Base-by-base conservation (phyloP, 2,888 invertebrate species). In the Malthinus seriepunctatus region DNA sequence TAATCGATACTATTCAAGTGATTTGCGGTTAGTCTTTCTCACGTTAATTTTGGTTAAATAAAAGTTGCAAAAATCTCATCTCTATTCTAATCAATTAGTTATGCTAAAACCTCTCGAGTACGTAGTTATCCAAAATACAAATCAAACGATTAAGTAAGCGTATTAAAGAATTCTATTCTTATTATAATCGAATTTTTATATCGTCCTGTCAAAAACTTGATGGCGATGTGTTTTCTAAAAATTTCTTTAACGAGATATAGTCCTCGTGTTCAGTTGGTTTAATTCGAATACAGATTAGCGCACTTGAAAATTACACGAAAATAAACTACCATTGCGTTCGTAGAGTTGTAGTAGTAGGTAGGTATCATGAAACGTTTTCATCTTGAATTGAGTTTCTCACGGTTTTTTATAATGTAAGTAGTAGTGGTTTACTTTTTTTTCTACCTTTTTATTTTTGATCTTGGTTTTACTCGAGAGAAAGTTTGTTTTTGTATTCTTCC, bases 281-380 rank as follows among this genome's bases (percentile, higher is more conserved):
- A 61, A 45, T 55, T 48, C 56, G 57, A 65, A 67, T 63, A 56
- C 59, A 14, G 54, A 63, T 63, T 59, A 63, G 60, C 51, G 61
- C 58, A 63, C 64, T 62, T 51, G 59, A 56, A 60, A 63, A 67
- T 65, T 64, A 64, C 59, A 61, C 53, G 60, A 64, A 64, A 58
- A 62, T 59, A 63, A 64, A 67, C 61, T 56, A 56, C 59, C 60
- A 57, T 55, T 63, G 62, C 62, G 62, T 23, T 23, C 23, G 23
- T 23, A 23, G 23, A 23, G 23, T n/a, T n/a, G n/a, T n/a, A n/a
- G n/a, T n/a, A n/a, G n/a, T n/a, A 5, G 60, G 39, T 15, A 60
- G 53, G 53, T 57, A 60, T 60, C 60, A 54, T 48, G 46, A 51
- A 60, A 56, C 56, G 57, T 65, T 59, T 23, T 45, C 56, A 57